Conservation (phyloP, 2,888 invertebrate species). For the Amitus sp. region DNA sequence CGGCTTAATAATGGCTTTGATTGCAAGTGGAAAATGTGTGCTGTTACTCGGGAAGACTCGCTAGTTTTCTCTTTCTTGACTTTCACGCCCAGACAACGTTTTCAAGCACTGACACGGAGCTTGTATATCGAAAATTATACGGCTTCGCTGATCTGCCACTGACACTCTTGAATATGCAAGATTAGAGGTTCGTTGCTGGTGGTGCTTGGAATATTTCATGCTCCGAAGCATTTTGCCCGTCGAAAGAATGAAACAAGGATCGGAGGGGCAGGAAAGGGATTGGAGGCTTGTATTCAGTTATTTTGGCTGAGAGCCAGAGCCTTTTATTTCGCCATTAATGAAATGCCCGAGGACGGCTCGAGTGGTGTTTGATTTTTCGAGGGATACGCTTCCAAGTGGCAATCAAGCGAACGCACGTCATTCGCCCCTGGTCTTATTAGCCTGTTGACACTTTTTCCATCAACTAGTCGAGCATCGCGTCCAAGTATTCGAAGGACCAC, state of each 20-base stretch:
- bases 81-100: slow-evolving; percentile 9
- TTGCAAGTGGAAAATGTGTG: slow-evolving; percentile 48
- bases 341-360: neutral
- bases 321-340: slow-evolving; percentile 1
- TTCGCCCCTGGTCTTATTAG: slow-evolving; percentile 7
- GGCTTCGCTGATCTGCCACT: neutral
- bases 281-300: slow-evolving; percentile 3
- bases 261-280: neutral
- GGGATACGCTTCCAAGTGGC: neutral
- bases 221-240: neutral
- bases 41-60: slow-evolving; percentile 27
- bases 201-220: slow-evolving; percentile 1
- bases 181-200: neutral
- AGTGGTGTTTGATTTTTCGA: neutral
- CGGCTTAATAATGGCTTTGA: slow-evolving; percentile 62
- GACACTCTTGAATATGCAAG: slow-evolving; percentile 4
- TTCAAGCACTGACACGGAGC: neutral
- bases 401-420: neutral
- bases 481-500: slow-evolving; percentile 32
- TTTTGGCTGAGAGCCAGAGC: neutral
- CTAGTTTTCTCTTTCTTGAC: slow-evolving; percentile 14
- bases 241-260: slow-evolving; percentile 1
- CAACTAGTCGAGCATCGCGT: slow-evolving; percentile 7
- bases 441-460: neutral
- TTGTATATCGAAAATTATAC: neutral